Base-by-base conservation (phyloP, 2,797 vertebrate species). In the Micromesistius poutassou region DNA sequence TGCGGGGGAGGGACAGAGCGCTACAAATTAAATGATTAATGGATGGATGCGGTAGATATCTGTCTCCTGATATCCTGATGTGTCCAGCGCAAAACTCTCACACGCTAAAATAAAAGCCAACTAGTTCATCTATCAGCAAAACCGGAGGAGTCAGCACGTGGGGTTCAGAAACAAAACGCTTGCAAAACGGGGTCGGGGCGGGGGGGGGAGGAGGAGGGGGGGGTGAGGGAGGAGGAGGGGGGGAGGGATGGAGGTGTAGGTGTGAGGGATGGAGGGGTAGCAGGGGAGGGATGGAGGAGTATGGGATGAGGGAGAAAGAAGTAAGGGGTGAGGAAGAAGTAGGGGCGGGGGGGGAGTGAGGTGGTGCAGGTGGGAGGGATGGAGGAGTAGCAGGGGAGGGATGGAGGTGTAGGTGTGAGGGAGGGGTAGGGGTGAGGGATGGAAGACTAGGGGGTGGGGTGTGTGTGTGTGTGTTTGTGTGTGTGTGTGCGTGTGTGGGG, bases 61-160 rank as follows among this genome's bases (percentile, higher is more conserved):
- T n/a, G 50, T 62, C 50, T 62, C 50, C 50, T 62, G 50, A 9
- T 62, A 12, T 62, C 75, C 71, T 36, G 81, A 88, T 82, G 80
- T 79, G 79, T 74, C 82, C 91, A 90, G 87, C 90, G 85, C 84
- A 80, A 80, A 81, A 79, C 66, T 28, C 82, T 86, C 84, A 87
- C 84, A 87, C 85, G 88, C 83, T 73, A 78, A n/a, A 50, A 46
- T 66, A 78, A 88, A 89, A 87, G 36, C 83, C 81, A 83, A 87
- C 82, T 79, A 82, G 81, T 73, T 84, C 87, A 91, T 89, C 86
- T 74, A 87, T 91, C 86, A 89, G 72, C 82, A 77, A 75, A 36
- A 84, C 89, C 81, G 81, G 85, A 88, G 89, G 88, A 91, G 85
- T 81, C 78, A 10, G 71, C 79, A 80, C 68, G 76, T 89, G 88